Conservation (phyloP, 2,797 vertebrate species). For the Rhabdophis nuchalis region DNA sequence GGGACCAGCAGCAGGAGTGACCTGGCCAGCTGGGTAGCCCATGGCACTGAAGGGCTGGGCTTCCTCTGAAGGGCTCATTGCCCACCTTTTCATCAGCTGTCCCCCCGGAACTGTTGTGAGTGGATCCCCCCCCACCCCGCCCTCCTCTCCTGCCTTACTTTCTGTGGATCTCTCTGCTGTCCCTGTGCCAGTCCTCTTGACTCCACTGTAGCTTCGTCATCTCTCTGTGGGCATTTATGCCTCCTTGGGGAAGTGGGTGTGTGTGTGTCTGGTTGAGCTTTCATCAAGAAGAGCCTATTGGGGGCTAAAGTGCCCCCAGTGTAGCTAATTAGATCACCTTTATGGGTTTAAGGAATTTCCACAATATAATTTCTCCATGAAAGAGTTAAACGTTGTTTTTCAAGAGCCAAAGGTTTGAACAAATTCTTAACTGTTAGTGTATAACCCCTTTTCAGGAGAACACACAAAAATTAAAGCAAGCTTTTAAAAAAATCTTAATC, state of each 20-base stretch:
- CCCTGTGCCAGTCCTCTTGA: background rate
- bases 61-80: background rate
- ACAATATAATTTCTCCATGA: background rate
- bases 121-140: accelerated
- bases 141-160: background rate
- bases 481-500: background rate
- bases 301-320: background rate
- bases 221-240: background rate
- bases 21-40: background rate
- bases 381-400: background rate
- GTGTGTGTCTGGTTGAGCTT: background rate
- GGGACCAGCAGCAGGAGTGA: background rate
- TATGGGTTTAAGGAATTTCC: background rate
- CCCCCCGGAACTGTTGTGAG: background rate
- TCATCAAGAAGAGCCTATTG: background rate
- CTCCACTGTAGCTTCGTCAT: background rate
- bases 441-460: background rate
- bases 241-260: background rate
- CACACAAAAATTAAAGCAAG: background rate
- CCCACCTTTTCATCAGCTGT: background rate
- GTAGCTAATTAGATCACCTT: background rate
- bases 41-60: background rate
- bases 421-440: background rate
- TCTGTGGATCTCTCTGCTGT: background rate
- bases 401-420: background rate